These are phyloP conservation scores for Lucilia cuprina DNA, from an alignment of 1,140 invertebrate genomes.

Conservation along the genomic window DNA sequence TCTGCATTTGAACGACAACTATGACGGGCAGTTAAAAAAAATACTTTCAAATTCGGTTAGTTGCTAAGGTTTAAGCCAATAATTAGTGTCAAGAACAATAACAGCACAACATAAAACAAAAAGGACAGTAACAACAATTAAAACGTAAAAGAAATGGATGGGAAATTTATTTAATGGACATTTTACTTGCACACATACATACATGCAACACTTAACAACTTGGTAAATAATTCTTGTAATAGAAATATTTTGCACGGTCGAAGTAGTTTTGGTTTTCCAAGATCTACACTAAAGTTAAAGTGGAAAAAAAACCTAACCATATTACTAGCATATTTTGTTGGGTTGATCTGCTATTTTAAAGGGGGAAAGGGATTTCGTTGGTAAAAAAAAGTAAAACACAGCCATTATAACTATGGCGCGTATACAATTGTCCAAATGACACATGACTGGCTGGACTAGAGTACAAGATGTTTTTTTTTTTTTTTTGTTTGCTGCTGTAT, in stretches of 20 bases:
- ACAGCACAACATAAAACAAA: neutral
- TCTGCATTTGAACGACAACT: no score
- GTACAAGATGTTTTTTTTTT: neutral
- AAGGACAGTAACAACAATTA: no score
- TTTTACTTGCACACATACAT: neutral
- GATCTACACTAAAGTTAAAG: neutral
- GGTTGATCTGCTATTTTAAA: neutral
- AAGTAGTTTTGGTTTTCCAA: neutral
- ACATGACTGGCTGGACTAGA: neutral
- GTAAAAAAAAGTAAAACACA: neutral
- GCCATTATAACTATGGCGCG: neutral
- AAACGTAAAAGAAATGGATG: neutral
- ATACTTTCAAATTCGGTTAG: neutral
- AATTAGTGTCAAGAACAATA: constrained; percentile 26
- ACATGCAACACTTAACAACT: neutral
- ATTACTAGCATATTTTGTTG: neutral
- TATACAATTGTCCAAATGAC: neutral
- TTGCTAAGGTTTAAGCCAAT: neutral
- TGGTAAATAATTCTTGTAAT: neutral
- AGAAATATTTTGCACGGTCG: neutral
- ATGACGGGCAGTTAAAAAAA: no score
- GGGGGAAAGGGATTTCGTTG: neutral
- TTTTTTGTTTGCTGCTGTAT: neutral
- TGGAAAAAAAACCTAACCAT: neutral
- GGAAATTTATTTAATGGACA: neutral